phyloP scores from a whole-genome alignment of 37 sponge, comb jelly and placozoan genomes.

The Cliona cf. orientalis region DNA sequence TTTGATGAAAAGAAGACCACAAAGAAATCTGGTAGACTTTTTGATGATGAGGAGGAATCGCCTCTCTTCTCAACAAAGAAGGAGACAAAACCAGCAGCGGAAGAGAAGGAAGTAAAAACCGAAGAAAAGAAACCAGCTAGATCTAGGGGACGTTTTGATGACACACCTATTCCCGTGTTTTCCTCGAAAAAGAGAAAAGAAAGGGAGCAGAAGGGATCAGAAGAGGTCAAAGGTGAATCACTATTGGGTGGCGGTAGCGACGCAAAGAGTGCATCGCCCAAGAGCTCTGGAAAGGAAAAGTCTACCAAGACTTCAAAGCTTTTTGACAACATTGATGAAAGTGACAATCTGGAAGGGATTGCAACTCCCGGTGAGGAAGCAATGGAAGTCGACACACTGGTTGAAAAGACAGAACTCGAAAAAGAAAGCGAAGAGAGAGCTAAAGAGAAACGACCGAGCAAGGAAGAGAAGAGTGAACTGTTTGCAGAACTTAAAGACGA shows the following conservation, averaged over 20 bases:
- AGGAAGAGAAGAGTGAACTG: background rate
- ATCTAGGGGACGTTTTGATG: background rate
- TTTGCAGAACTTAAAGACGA: background rate
- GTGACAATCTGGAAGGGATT: background rate
- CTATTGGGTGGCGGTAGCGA: too few relatives aligned
- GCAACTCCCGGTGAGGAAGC: background rate
- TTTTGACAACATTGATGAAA: too few relatives aligned
- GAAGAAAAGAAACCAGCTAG: background rate
- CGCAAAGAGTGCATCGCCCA: too few relatives aligned
- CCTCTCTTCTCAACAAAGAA: background rate
- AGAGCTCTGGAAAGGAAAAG: too few relatives aligned
- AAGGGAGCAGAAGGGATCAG: background rate
- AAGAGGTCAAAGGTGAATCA: too few relatives aligned
- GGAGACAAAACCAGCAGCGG: background rate
- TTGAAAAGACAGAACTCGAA: slow-evolving; percentile 8
- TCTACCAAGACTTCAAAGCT: too few relatives aligned
- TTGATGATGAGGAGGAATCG: background rate
- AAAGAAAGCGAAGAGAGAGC: slow-evolving; percentile 32
- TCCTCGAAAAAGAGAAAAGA: background rate
- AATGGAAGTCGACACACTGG: background rate
- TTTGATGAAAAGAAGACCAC: background rate
- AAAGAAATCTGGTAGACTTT: background rate
- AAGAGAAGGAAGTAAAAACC: background rate
- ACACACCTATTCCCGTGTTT: background rate
- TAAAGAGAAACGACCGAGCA: slow-evolving; percentile 4